Evolutionary conservation across 2,888 invertebrate genomes (phyloP).

Genomic region (Lymantria monacha): DNA sequence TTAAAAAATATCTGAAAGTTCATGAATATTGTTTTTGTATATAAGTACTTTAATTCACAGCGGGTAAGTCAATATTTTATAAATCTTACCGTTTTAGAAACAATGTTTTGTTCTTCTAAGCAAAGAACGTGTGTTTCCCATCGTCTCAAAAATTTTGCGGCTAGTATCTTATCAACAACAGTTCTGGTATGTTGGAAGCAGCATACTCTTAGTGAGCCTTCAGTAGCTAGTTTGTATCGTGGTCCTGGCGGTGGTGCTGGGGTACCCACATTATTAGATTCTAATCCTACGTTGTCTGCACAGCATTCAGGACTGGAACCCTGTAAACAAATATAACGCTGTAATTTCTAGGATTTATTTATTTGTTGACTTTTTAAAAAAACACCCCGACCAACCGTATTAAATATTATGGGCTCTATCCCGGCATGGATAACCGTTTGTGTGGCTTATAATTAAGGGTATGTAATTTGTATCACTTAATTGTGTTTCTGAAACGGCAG

Average conservation of each 20-base stretch:
- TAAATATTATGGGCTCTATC: too few relatives aligned
- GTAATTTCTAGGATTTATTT: neutral
- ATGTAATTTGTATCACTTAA: too few relatives aligned
- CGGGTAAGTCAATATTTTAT: neutral
- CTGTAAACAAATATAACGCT: constrained; percentile 43
- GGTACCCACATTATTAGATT: constrained; percentile 53
- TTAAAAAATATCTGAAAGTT: too few relatives aligned
- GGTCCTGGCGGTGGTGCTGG: constrained; percentile 80
- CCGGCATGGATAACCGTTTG: too few relatives aligned
- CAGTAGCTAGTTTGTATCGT: constrained; percentile 86
- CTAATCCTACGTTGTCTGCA: constrained; percentile 66
- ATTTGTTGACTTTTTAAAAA: neutral
- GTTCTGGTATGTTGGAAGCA: constrained; percentile 89
- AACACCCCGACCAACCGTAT: too few relatives aligned
- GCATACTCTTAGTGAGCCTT: constrained; percentile 88
- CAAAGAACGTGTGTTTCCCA: constrained; percentile 90
- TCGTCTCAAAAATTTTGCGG: constrained; percentile 88
- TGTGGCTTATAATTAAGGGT: too few relatives aligned
- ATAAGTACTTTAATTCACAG: too few relatives aligned
- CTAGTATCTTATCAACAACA: constrained; percentile 89
- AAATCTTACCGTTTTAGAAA: constrained; percentile 87
- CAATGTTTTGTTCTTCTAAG: constrained; percentile 85
- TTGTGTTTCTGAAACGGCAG: too few relatives aligned
- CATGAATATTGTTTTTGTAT: too few relatives aligned
- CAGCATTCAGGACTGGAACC: constrained; percentile 81